These are phyloP conservation scores for Drosophila bifasciata DNA, from an alignment of 1,140 invertebrate species.

Conservation along the genomic window DNA sequence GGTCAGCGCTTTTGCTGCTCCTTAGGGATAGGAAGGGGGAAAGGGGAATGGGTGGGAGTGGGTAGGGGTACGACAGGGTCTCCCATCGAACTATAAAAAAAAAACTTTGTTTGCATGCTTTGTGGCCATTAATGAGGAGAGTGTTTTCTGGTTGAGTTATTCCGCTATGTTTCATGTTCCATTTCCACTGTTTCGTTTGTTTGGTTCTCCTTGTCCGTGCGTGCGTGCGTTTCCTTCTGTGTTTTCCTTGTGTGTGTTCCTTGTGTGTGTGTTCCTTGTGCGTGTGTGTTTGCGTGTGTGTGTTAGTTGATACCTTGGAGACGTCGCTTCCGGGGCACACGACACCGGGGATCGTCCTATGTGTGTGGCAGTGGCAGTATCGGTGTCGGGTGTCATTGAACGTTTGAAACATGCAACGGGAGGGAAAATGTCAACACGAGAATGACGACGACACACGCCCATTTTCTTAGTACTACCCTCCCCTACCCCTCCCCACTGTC, in stretches of 20 bases:
- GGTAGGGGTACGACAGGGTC: too few species aligned
- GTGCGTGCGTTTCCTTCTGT: too few species aligned
- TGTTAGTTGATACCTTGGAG: slow-evolving; percentile 56
- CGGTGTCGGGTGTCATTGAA: slow-evolving; percentile 69
- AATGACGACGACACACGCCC: too few species aligned
- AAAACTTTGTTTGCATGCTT: slow-evolving; percentile 43
- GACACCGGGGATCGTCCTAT: neutral
- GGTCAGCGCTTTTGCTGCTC: too few species aligned
- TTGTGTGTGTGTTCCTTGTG: slow-evolving; percentile 51
- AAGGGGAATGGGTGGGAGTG: too few species aligned
- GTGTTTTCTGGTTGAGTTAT: slow-evolving; percentile 18
- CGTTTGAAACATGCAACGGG: slow-evolving; percentile 65
- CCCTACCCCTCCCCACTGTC: too few species aligned
- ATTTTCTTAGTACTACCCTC: too few species aligned
- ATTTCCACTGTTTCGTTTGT: slow-evolving; percentile 25
- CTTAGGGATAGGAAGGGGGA: too few species aligned
- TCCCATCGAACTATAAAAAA: slow-evolving; percentile 47
- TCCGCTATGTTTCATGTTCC: slow-evolving; percentile 1
- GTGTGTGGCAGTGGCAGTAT: neutral
- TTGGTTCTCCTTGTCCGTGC: slow-evolving; percentile 21
- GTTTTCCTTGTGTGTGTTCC: too few species aligned
- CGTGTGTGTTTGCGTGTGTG: neutral
- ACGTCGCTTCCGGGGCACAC: slow-evolving; percentile 22
- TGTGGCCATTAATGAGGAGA: slow-evolving; percentile 39
- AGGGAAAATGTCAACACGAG: slow-evolving; percentile 69